Conservation (phyloP, 2,888 invertebrate species). For the Leistus spinibarbis region DNA sequence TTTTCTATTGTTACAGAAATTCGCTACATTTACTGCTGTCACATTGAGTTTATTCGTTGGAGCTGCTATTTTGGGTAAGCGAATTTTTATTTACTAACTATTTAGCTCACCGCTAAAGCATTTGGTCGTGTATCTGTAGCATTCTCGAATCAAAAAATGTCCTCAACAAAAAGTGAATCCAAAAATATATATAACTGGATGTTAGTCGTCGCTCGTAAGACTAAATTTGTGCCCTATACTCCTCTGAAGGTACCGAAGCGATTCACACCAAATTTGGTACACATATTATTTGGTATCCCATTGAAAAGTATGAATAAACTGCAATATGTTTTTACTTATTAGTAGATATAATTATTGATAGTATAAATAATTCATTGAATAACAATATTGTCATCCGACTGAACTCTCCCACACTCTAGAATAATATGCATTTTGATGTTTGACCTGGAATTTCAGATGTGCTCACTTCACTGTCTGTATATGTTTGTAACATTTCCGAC, state of each 20-base stretch:
- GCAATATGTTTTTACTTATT: no score
- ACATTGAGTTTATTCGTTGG: slow-evolving; percentile 92
- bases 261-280: no score
- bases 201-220: no score
- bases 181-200: no score
- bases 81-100: neutral
- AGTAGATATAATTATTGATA: neutral
- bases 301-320: no score
- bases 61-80: slow-evolving; percentile 89
- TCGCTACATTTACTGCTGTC: slow-evolving; percentile 90
- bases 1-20: slow-evolving; percentile 70
- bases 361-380: neutral
- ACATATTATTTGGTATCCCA: no score
- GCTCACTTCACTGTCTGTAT: neutral
- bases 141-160: no score
- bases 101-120: no score
- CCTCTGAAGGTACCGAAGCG: no score
- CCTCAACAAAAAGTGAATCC: no score
- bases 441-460: neutral
- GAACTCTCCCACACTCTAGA: neutral
- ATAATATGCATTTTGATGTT: neutral
- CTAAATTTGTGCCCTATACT: no score
- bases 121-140: no score
- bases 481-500: neutral
- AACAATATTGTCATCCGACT: neutral